Conservation (phyloP, 2,888 invertebrate genomes). For the Hirudinaria manillensis region DNA sequence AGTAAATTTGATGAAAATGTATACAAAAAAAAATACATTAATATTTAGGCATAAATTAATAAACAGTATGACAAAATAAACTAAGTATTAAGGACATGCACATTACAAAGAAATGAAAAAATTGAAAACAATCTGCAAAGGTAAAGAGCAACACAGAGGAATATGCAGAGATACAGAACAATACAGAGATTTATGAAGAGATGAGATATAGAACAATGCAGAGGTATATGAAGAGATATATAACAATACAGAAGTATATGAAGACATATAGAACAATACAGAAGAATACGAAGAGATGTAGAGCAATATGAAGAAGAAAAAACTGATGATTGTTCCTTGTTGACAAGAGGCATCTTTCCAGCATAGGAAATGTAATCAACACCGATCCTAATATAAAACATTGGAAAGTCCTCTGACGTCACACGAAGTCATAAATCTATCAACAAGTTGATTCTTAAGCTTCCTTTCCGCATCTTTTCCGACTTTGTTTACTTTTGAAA, state of each 20-base stretch:
- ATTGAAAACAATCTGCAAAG: neutral
- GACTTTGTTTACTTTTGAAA: neutral
- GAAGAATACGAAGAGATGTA: neutral
- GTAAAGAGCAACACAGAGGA: neutral
- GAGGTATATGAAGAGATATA: neutral
- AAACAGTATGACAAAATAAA: neutral
- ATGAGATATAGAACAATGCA: neutral
- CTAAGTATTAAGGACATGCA: neutral
- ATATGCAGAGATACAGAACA: neutral
- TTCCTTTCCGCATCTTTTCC: neutral
- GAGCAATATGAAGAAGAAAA: neutral
- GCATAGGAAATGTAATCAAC: conserved; percentile 9
- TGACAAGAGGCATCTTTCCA: neutral
- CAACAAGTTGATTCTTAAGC: neutral
- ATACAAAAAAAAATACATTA: no score
- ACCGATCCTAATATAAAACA: neutral
- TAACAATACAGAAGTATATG: neutral
- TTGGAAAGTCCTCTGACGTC: neutral
- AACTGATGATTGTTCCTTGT: neutral
- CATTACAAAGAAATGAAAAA: neutral
- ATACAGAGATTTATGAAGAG: neutral
- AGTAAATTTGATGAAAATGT: no score
- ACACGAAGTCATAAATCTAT: conserved; percentile 1
- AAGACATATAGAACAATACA: neutral
- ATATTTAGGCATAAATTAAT: neutral